phyloP scores from a whole-genome alignment of 2,113 vertebrate species.

The Zosterops borbonicus region DNA sequence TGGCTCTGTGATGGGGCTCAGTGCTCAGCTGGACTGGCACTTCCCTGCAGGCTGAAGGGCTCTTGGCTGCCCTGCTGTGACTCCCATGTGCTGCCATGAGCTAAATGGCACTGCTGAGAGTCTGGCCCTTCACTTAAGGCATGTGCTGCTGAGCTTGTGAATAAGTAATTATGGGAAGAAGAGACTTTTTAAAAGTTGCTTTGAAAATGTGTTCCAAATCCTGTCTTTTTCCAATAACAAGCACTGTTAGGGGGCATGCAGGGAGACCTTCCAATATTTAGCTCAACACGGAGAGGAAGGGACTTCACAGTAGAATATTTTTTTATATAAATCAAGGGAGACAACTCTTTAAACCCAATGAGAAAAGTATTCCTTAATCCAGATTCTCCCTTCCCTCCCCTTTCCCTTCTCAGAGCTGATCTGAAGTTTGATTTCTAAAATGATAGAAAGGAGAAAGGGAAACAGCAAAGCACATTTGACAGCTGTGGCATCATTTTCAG shows the following conservation, averaged over 20 bases:
- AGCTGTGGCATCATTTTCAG: conserved; percentile 15
- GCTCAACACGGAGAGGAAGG: neutral
- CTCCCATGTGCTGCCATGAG: neutral
- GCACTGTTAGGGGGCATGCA: neutral
- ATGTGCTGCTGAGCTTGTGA: neutral
- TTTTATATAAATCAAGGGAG: conserved; percentile 28
- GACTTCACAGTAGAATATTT: neutral
- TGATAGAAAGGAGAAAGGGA: neutral
- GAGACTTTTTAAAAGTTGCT: neutral
- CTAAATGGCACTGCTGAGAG: conserved; percentile 39
- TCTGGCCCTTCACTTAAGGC: neutral
- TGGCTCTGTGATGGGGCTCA: accelerated
- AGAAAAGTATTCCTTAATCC: conserved; percentile 13
- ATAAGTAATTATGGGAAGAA: conserved; percentile 7
- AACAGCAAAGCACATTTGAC: conserved; percentile 11
- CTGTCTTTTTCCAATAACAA: neutral
- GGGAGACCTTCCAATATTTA: neutral
- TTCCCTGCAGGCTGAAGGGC: neutral
- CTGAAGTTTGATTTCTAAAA: conserved; percentile 37
- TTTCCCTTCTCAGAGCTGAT: neutral
- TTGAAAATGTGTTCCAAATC: neutral
- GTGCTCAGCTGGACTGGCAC: neutral
- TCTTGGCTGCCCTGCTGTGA: neutral
- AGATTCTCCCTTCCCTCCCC: neutral
- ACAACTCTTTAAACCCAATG: conserved; percentile 3